These are phyloP conservation scores for Drosophila albomicans DNA, from an alignment of 1,140 invertebrate genomes.

Conservation along the genomic window DNA sequence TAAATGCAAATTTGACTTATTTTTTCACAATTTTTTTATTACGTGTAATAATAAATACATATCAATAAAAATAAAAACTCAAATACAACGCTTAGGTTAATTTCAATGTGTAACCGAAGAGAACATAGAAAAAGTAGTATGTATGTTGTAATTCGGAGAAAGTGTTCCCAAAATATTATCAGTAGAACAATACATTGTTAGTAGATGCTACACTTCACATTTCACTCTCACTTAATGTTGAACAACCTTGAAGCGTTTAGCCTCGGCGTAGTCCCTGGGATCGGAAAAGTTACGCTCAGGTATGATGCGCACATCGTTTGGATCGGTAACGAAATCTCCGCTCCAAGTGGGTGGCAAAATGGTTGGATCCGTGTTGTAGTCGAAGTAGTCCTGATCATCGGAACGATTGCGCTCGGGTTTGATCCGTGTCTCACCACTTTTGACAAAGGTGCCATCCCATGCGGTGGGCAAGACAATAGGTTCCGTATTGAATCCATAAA, in stretches of 20 bases:
- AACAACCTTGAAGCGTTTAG: conserved; percentile 71
- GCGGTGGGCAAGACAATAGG: conserved; percentile 76
- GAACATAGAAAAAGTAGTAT: conserved; percentile 34
- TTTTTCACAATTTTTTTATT: conserved; percentile 59
- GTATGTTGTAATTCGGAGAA: conserved; percentile 57
- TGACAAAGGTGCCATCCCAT: conserved; percentile 81
- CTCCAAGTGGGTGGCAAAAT: conserved; percentile 76
- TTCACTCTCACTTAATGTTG: conserved; percentile 45
- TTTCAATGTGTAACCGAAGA: conserved; percentile 57
- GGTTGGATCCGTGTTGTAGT: conserved; percentile 69
- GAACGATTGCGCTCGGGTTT: conserved; percentile 80
- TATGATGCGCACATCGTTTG: conserved; percentile 81
- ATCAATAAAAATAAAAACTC: conserved; percentile 57
- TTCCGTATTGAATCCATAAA: conserved; percentile 75
- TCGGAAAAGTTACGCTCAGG: conserved; percentile 81
- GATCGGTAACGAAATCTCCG: conserved; percentile 78
- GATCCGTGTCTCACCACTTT: conserved; percentile 65
- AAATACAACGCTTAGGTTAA: conserved; percentile 67
- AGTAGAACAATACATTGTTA: conserved; percentile 23
- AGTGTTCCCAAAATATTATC: conserved; percentile 19
- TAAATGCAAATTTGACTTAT: conserved; percentile 38
- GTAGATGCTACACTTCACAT: conserved; percentile 14
- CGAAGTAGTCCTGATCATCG: conserved; percentile 74
- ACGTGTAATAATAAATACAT: conserved; percentile 68
- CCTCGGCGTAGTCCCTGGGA: conserved; percentile 78